Evolutionary conservation across 2,888 invertebrate species (phyloP).

Genomic region (Cephus nigrinus): DNA sequence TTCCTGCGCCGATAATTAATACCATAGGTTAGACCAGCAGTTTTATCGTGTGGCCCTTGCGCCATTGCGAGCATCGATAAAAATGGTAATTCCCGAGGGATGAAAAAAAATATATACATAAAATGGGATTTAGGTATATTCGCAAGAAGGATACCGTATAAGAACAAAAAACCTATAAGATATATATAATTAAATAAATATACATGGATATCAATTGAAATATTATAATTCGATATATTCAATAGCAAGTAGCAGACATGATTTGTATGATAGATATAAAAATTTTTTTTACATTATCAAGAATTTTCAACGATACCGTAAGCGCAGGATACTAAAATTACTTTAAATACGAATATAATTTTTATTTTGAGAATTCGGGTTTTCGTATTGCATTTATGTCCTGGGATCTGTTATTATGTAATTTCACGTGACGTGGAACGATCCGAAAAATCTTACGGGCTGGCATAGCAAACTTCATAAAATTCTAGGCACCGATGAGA

Average conservation of each 20-base stretch:
- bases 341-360: not conserved
- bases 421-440: not conserved
- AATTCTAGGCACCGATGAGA: not conserved
- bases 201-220: no score
- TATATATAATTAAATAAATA: no score
- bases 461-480: not conserved
- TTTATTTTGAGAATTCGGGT: not conserved
- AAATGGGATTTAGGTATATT: not conserved
- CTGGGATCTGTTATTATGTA: not conserved
- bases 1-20: slow-evolving; percentile 16
- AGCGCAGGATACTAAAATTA: no score
- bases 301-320: no score
- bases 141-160: not conserved
- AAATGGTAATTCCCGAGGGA: not conserved
- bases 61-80: not conserved
- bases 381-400: not conserved
- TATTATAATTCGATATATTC: no score
- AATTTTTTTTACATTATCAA: no score
- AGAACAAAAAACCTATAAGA: no score
- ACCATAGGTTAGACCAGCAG: slow-evolving; percentile 6
- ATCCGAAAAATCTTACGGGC: not conserved
- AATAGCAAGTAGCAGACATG: no score
- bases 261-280: no score
- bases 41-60: not conserved
- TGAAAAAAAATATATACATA: not conserved